Conservation (phyloP, 1,140 invertebrate genomes). For the Pseudomyrmex flavicornis region DNA sequence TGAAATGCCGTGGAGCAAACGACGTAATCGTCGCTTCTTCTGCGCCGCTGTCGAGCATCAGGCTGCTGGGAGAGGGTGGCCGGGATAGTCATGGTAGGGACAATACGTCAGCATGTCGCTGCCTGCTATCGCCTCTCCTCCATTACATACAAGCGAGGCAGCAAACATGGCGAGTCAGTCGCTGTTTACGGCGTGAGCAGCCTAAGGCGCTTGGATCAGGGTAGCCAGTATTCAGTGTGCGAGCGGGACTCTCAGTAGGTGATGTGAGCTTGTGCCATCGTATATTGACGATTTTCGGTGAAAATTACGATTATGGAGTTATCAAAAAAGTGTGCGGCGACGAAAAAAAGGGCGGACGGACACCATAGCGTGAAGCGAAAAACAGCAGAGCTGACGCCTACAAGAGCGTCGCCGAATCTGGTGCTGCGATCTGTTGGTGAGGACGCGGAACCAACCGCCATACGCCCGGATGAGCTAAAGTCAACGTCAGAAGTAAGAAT, state of each 20-base stretch:
- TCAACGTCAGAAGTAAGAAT: no score
- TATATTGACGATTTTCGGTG: slow-evolving; percentile 73
- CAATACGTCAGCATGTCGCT: slow-evolving; percentile 69
- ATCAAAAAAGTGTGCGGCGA: slow-evolving; percentile 53
- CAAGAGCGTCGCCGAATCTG: slow-evolving; percentile 68
- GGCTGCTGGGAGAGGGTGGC: slow-evolving; percentile 4
- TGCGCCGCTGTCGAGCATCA: slow-evolving; percentile 1
- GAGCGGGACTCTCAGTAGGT: slow-evolving; percentile 70
- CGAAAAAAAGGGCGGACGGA: slow-evolving; percentile 70
- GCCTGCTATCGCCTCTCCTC: slow-evolving; percentile 64
- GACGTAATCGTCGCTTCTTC: neutral
- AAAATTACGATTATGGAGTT: slow-evolving; percentile 79
- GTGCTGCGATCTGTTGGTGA: slow-evolving; percentile 76
- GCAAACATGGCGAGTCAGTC: slow-evolving; percentile 84
- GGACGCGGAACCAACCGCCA: slow-evolving; percentile 49
- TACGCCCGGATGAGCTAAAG: no score
- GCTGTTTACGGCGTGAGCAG: slow-evolving; percentile 80
- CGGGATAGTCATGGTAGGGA: slow-evolving; percentile 30
- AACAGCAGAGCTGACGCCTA: slow-evolving; percentile 78
- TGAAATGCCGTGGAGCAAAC: neutral
- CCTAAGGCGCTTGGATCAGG: slow-evolving; percentile 73
- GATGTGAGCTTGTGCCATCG: slow-evolving; percentile 77
- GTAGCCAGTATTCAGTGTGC: slow-evolving; percentile 59
- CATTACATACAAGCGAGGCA: slow-evolving; percentile 75
- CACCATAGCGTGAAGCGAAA: slow-evolving; percentile 71